Evolutionary conservation across 2,888 invertebrate species (phyloP), one percentile per base, ranked within the genome.

Genomic region (Acronicta leporina): DNA sequence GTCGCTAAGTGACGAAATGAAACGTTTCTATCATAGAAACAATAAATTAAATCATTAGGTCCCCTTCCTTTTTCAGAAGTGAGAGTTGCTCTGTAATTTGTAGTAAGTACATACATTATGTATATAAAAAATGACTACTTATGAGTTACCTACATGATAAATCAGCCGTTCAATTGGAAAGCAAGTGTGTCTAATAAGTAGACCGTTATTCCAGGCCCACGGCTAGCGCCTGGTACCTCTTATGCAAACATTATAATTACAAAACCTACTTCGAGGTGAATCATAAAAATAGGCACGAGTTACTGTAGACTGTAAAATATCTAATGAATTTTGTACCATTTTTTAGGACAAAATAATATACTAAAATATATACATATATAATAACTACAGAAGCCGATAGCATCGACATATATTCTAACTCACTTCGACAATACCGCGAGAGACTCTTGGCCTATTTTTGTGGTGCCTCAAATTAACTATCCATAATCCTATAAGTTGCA

Each of bases 151-250:
- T 80, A 82, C 72, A 81, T 81, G 83, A 87, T 86, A 84, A 86
- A 89, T 88, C 80, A 83, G 77, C 65, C 67, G 71, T 81, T 78
- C 74, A 79, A 84, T 85, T 84, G 75, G 82, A 76, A 82, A 78
- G 75, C 75, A 79, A 85, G 80, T 84, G 80, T 84, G 74, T 74
- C 79, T 84, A 83, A 87, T 84, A 88, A 82, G 78, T 83, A 79
- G 83, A 88, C 92, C 91, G 92, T 91, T 92, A 92, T 80, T 77
- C 79, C 70, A 72, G 73, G 76, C 85, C 85, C 86, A 87, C 85
- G 73, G 76, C 85, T 85, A 86, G 86, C 85, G 86, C 80, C 73
- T 71, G n/a, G n/a, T n/a, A n/a, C n/a, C n/a, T n/a, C n/a, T n/a
- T 76, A 77, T 64, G 63, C 75, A 80, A 85, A 88, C 79, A 86